Base-by-base conservation (phyloP, 2,888 invertebrate genomes). In the Callosobruchus maculatus region DNA sequence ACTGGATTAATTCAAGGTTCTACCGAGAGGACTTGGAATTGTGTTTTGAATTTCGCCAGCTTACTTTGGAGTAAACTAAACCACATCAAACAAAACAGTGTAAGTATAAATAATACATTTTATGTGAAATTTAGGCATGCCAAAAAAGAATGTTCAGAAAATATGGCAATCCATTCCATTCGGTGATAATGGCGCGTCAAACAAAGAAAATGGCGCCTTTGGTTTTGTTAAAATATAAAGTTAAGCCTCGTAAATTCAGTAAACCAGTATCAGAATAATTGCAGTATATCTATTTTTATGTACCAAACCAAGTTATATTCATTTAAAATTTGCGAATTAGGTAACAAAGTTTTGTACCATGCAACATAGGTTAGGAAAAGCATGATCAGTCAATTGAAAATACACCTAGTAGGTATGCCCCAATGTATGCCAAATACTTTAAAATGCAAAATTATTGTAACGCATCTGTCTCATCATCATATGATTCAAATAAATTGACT, bases 21-120 rank as follows among this genome's bases (percentile, higher is more conserved):
- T 86, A 92, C 91, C 84, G 88, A 90, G 83, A 90, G 90, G 88
- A 92, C 92, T 90, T 92, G 92, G 92, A 91, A 91, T 88, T 91
- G 90, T 80, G 80, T 84, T 76, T 76, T 78, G 68, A 73, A 80
- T 78, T 78, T 83, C 26, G 77, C 78, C 70, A 74, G 77, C 77
- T 78, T 81, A 70, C 22, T 81, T 78, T 77, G 77, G 77, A 74
- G 71, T 87, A 91, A 90, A 89, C 87, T 91, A 74, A 84, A 84
- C 77, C 84, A 86, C 75, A 79, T 84, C 68, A 82, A 81, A 78
- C 82, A 84, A 76, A 83, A 84, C 77, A 85, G 83, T 77, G 88
- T 88, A 84, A 85, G 86, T 85, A 81, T 72, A 20, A 74, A 74
- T 49, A 49, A 49, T 18, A 13, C 13, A 49, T 7, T 7, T 49